These are phyloP conservation scores for Calosoma granatense DNA, from an alignment of 1,140 invertebrate species.

Conservation along the genomic window DNA sequence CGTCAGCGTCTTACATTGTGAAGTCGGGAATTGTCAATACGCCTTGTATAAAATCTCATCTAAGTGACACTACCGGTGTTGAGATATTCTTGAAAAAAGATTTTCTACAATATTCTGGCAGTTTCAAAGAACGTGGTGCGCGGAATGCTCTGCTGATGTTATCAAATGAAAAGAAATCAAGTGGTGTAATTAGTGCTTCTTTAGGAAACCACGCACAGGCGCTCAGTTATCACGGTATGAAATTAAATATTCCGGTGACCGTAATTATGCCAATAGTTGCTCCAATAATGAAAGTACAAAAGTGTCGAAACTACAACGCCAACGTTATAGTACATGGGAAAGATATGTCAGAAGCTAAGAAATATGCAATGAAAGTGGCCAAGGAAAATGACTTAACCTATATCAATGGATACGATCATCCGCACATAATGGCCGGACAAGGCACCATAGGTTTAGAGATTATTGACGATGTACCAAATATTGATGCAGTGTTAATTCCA, in stretches of 20 bases:
- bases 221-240: constrained; percentile 76
- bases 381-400: constrained; percentile 65
- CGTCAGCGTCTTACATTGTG: constrained; percentile 80
- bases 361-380: constrained; percentile 61
- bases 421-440: constrained; percentile 86
- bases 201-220: constrained; percentile 88
- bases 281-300: constrained; percentile 88
- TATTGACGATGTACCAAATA: constrained; percentile 67
- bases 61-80: constrained; percentile 68
- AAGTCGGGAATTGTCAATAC: constrained; percentile 72
- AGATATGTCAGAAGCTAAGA: constrained; percentile 79
- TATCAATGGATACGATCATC: constrained; percentile 89
- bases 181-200: constrained; percentile 84
- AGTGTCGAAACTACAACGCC: constrained; percentile 74
- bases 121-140: constrained; percentile 89
- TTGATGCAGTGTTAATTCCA: constrained; percentile 71
- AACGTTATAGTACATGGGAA: constrained; percentile 73
- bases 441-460: constrained; percentile 89
- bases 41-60: constrained; percentile 71
- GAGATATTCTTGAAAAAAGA: constrained; percentile 90
- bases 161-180: constrained; percentile 54
- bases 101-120: constrained; percentile 84
- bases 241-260: constrained; percentile 71
- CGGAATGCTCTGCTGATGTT: constrained; percentile 72
- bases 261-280: constrained; percentile 90